Evolutionary conservation across 2,797 vertebrate genomes (phyloP), one percentile per base, ranked within the genome.

Genomic region (Malacoctenus gilli): DNA sequence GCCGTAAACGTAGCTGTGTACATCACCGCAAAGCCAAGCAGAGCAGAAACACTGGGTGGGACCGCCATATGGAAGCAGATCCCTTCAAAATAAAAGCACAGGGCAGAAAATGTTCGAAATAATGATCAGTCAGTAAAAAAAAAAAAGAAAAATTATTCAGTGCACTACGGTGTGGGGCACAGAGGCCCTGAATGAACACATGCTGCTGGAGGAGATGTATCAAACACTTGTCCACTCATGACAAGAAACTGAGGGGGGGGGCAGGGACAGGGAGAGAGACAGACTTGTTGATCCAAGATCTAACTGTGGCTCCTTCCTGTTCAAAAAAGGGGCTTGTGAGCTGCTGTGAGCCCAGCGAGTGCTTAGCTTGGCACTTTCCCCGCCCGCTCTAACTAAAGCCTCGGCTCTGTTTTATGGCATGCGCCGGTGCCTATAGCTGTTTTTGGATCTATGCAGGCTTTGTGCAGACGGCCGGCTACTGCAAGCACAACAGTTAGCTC

Each of bases 181-280:
- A 42, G 28, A 71, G 68, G 68, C 63, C 54, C 52, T 72, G 73
- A 81, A 82, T 71, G 37, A 88, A 85, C 86, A 88, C 75, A 87
- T 72, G 74, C 71, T 51, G 79, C 77, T 77, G 50, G 47, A 78
- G n/a, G 67, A 46, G 64, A 85, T 75, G 52, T 78, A 83, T 86
- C 79, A 75, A 78, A 84, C 76, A 79, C 72, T 82, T 86, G 83
- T 78, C 66, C 68, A 63, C 61, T 76, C 16, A 1, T 46, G 25
- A 23, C 1, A 34, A 49, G 48, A 32, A 55, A 44, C n/a, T n/a
- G n/a, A n/a, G n/a, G n/a, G n/a, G n/a, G n/a, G n/a, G n/a, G n/a
- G n/a, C n/a, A n/a, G n/a, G n/a, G 50, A 54, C 50, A 72, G 73
- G 71, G 71, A 71, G 53, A 40, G 73, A 72, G 71, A 71, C 49